Conservation (phyloP, 2,113 vertebrate species). For the Lipophrys pholis region DNA sequence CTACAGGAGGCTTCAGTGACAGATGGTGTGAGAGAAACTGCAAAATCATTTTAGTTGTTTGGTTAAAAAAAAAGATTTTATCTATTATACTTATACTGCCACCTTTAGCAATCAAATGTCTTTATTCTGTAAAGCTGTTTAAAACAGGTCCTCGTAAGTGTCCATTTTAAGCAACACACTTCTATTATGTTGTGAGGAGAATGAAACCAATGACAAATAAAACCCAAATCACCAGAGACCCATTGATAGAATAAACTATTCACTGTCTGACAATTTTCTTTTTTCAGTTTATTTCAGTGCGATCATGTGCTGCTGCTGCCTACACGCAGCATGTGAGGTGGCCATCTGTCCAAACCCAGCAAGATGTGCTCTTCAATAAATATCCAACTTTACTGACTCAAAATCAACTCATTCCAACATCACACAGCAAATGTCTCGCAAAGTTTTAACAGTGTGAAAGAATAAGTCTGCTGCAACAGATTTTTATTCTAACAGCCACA, state of each 20-base stretch:
- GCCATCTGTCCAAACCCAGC: constrained; percentile 63
- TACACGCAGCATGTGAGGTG: constrained; percentile 71
- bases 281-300: constrained; percentile 75
- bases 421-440: neutral
- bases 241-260: constrained; percentile 74
- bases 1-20: constrained; percentile 84
- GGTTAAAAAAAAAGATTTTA: neutral
- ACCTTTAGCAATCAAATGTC: too few relatives aligned
- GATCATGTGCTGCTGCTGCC: constrained; percentile 69
- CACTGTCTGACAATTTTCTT: constrained; percentile 58
- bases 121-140: neutral
- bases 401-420: neutral
- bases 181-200: constrained; percentile 38
- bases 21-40: constrained; percentile 77
- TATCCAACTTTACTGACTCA: neutral
- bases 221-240: constrained; percentile 72
- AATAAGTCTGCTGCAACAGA: neutral
- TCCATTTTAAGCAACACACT: constrained; percentile 4
- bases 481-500: neutral
- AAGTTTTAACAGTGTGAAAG: neutral
- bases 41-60: constrained; percentile 29
- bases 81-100: too few relatives aligned
- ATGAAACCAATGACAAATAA: constrained; percentile 45
- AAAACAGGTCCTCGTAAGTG: constrained; percentile 11
- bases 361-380: constrained; percentile 15